These are phyloP conservation scores for Pherbina coryleti DNA, from an alignment of 2,888 invertebrate species.

Conservation along the genomic window DNA sequence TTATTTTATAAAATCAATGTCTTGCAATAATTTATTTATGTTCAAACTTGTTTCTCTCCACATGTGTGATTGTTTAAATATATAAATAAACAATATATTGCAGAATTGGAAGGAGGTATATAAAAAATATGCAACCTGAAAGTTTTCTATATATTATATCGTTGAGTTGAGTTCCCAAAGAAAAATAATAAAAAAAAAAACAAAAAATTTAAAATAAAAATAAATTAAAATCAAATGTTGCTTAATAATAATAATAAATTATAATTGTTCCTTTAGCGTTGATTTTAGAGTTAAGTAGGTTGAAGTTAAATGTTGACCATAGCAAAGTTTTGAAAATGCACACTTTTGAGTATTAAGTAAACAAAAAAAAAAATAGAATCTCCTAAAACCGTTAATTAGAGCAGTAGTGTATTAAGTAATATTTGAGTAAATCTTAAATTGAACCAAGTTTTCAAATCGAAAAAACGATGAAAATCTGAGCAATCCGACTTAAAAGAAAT, in stretches of 20 bases:
- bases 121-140: conserved; percentile 56
- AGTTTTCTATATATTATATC: conserved; percentile 33
- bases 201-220: conserved; percentile 13
- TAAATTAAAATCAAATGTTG: not conserved
- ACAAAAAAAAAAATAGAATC: not conserved
- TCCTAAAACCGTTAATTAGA: not conserved
- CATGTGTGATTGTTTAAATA: conserved; percentile 53
- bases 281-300: conserved; percentile 45
- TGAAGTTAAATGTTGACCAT: conserved; percentile 28
- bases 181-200: conserved; percentile 19
- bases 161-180: conserved; percentile 32
- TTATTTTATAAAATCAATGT: not conserved
- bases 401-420: not conserved
- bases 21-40: conserved; percentile 34
- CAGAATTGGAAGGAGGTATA: conserved; percentile 70
- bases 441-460: not conserved
- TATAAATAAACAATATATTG: conserved; percentile 52
- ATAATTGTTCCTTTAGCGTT: conserved; percentile 41
- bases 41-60: conserved; percentile 59
- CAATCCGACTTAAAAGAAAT: not conserved
- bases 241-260: conserved; percentile 27
- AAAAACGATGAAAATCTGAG: not conserved
- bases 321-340: conserved; percentile 24
- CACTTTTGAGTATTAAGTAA: not conserved
- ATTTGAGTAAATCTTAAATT: not conserved